Percentiles rank a stretch among this genome's conserved stretches.
phyloP scores from a whole-genome alignment of 2,113 vertebrate genomes.

The Chrysemys picta region DNA sequence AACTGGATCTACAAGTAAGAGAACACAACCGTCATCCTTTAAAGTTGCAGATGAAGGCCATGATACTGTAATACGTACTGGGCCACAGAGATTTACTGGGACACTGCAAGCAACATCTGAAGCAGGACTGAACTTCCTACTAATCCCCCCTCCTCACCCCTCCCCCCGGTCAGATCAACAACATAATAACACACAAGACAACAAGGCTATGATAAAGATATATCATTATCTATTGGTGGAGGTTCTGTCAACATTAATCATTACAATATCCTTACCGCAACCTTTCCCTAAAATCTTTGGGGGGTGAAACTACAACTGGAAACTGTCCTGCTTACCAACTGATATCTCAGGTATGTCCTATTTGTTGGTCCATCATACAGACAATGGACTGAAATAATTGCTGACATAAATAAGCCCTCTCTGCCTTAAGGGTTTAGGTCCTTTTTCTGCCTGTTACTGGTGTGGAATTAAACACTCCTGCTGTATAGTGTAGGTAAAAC shows the following conservation, averaged over 20 bases:
- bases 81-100: no score
- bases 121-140: no score
- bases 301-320: neutral
- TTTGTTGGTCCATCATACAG: neutral
- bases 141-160: no score
- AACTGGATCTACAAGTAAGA: neutral
- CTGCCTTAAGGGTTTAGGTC: neutral
- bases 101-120: no score
- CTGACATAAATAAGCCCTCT: neutral
- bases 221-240: no score
- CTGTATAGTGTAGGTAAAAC: neutral
- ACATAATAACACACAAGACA: no score
- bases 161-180: no score
- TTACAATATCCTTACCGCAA: neutral
- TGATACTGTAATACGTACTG: neutral
- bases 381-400: neutral
- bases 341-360: neutral
- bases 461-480: fast-evolving
- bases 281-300: neutral
- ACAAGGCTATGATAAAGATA: no score
- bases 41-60: neutral
- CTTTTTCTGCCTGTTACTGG: fast-evolving
- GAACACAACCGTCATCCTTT: neutral
- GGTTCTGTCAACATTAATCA: no score
- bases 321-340: neutral